phyloP scores from a whole-genome alignment of 2,113 vertebrate species.

The Neogobius melanostomus region DNA sequence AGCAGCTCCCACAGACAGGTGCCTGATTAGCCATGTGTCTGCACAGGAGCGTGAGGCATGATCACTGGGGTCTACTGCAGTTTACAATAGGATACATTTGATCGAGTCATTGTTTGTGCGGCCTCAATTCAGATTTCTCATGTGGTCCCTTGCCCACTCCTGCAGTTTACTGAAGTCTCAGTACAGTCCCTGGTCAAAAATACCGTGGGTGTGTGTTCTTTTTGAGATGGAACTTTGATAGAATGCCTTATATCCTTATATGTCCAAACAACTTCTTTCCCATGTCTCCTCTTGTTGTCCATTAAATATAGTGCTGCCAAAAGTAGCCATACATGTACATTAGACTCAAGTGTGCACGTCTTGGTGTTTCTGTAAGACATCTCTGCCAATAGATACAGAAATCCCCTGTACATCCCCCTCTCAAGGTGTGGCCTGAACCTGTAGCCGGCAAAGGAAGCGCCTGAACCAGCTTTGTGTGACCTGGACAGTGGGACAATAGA shows the following conservation, averaged over 20 bases:
- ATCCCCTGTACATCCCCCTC: constrained; percentile 48
- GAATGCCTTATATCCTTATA: neutral
- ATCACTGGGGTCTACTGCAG: too few species aligned
- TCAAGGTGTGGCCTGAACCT: constrained; percentile 65
- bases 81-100: too few species aligned
- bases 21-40: too few species aligned
- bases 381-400: constrained; percentile 41
- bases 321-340: constrained; percentile 12
- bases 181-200: constrained; percentile 21
- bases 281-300: constrained; percentile 28
- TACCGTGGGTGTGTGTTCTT: constrained; percentile 12
- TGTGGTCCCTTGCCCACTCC: constrained; percentile 12
- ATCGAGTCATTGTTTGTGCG: too few species aligned
- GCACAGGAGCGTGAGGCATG: too few species aligned
- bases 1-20: too few species aligned
- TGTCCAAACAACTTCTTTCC: constrained; percentile 26
- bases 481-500: constrained; percentile 54
- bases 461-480: constrained; percentile 63
- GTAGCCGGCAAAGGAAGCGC: constrained; percentile 59
- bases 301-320: constrained; percentile 21
- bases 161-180: constrained; percentile 44
- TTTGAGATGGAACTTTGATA: constrained; percentile 35
- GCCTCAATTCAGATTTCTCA: too few species aligned
- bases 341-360: constrained; percentile 31
- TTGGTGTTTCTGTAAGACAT: constrained; percentile 37